phyloP scores from a whole-genome alignment of 2,113 vertebrate species.

The Tamias sibiricus region DNA sequence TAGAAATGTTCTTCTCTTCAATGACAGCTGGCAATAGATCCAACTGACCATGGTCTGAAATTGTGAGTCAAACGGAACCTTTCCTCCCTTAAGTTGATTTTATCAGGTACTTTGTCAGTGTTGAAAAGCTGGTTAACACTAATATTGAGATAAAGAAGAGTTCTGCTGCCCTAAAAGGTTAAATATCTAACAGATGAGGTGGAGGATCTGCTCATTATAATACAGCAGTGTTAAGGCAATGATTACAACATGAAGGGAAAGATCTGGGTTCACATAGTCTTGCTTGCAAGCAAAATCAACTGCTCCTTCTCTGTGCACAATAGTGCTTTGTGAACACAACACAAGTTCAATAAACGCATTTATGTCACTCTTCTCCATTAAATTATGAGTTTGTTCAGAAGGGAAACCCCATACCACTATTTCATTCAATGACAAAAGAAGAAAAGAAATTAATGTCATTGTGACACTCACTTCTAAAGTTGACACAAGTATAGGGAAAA shows the following conservation, averaged over 20 bases:
- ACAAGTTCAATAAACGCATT: background rate
- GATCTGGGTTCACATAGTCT: background rate
- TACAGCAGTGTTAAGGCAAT: background rate
- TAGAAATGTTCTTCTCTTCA: background rate
- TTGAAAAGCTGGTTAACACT: background rate
- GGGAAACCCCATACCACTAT: background rate
- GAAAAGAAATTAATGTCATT: background rate
- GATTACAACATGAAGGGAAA: background rate
- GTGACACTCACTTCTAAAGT: background rate
- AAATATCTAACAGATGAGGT: conserved; percentile 41
- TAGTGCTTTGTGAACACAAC: background rate
- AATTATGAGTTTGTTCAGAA: background rate
- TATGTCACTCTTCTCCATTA: background rate
- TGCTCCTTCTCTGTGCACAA: background rate
- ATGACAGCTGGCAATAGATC: background rate
- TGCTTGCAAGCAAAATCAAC: background rate
- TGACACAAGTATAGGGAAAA: background rate
- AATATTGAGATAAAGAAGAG: background rate
- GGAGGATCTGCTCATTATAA: conserved; percentile 34
- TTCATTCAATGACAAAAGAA: conserved; percentile 1
- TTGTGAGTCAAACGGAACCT: background rate
- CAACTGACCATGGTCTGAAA: background rate
- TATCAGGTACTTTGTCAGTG: background rate
- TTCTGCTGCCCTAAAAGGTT: background rate
- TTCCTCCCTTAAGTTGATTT: background rate